Conservation (phyloP, 1,140 invertebrate species). For the Nomia melanderi region DNA sequence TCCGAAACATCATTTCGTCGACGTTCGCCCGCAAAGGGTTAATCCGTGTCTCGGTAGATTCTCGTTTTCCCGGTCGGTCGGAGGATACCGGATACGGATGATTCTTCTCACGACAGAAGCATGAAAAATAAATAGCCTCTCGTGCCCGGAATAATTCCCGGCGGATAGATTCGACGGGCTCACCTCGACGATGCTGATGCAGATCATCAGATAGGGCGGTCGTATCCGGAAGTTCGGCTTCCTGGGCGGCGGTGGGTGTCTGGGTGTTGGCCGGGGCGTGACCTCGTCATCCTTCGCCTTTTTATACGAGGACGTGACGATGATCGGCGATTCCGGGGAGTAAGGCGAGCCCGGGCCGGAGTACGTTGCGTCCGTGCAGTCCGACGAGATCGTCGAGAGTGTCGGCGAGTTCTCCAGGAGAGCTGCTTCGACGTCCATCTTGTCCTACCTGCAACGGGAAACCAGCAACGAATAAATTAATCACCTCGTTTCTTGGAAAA, state of each 20-base stretch:
- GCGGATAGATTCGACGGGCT: constrained; percentile 6
- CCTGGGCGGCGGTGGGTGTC: constrained; percentile 64
- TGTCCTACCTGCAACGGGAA: constrained; percentile 38
- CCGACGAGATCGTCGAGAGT: constrained; percentile 74
- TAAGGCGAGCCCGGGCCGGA: constrained; percentile 64
- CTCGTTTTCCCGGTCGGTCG: no score
- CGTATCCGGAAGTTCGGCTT: constrained; percentile 78
- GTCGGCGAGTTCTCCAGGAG: constrained; percentile 76
- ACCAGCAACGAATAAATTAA: neutral
- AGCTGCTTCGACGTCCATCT: constrained; percentile 77
- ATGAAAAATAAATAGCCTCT: no score
- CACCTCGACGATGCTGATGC: constrained; percentile 78
- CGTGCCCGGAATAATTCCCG: no score
- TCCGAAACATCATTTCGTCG: no score
- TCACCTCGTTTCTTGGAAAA: no score
- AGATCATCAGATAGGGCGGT: constrained; percentile 80
- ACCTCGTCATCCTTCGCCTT: constrained; percentile 70
- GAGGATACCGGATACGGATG: no score
- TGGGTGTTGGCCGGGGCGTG: constrained; percentile 67
- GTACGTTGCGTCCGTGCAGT: constrained; percentile 73
- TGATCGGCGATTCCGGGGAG: constrained; percentile 65
- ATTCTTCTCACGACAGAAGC: no score
- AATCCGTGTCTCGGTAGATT: no score
- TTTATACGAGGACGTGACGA: constrained; percentile 68
- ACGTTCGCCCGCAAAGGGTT: no score